These are phyloP conservation scores for Hypselothyrea guttata DNA, from an alignment of 2,888 invertebrate species.

Conservation along the genomic window DNA sequence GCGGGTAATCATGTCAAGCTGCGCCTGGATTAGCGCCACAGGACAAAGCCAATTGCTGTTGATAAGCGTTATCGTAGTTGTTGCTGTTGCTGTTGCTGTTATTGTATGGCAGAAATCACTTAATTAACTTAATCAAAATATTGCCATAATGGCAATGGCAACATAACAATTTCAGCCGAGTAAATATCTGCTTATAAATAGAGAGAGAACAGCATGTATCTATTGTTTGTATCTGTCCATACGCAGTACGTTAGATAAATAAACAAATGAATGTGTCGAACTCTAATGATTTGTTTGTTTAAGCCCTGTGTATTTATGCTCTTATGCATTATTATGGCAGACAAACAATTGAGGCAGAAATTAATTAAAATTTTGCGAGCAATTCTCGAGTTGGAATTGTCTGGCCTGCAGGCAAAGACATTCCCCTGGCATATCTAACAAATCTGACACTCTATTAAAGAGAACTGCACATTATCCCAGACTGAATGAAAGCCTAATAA, in stretches of 20 bases:
- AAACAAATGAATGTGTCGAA: conserved; percentile 43
- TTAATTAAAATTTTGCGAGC: conserved; percentile 66
- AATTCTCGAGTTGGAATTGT: conserved; percentile 17
- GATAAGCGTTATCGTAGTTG: conserved; percentile 53
- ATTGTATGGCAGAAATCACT: conserved; percentile 56
- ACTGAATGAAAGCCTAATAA: conserved; percentile 17
- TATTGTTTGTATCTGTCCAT: conserved; percentile 40
- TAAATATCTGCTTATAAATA: conserved; percentile 15
- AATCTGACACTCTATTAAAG: conserved; percentile 6
- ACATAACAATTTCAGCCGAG: no score
- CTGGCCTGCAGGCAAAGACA: conserved; percentile 32
- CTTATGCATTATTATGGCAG: conserved; percentile 69
- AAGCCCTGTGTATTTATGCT: conserved; percentile 27
- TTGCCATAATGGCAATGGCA: conserved; percentile 58
- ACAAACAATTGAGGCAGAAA: conserved; percentile 57
- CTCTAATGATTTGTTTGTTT: conserved; percentile 54
- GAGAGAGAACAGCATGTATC: conserved; percentile 35
- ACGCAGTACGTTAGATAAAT: conserved; percentile 40
- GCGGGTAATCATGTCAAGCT: conserved; percentile 61
- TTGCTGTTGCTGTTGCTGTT: conserved; percentile 29
- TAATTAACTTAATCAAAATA: conserved; percentile 78
- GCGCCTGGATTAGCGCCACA: conserved; percentile 57
- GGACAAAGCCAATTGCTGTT: conserved; percentile 40
- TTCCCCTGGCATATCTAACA: conserved; percentile 2
- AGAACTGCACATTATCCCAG: not conserved